Conservation (phyloP, 1,140 invertebrate species). For the Apocrypta bakeri region DNA sequence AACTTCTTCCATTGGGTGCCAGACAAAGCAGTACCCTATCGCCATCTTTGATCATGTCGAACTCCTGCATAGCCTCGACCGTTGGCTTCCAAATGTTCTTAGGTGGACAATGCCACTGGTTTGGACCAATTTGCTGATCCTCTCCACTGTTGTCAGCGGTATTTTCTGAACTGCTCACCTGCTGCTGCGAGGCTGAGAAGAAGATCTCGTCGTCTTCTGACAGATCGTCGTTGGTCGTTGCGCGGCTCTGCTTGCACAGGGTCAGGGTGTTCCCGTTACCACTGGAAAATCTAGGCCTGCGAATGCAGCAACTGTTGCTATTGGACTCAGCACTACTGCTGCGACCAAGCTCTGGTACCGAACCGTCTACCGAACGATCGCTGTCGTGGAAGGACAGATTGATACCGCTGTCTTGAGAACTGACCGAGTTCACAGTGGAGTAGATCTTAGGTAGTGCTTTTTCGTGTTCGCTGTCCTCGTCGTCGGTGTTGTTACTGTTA, state of each 20-base stretch:
- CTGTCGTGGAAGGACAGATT: constrained; percentile 83
- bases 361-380: constrained; percentile 72
- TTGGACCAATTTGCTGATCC: constrained; percentile 17
- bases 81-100: constrained; percentile 88
- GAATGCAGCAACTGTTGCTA: constrained; percentile 57
- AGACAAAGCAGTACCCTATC: constrained; percentile 90
- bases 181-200: constrained; percentile 32
- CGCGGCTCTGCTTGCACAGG: constrained; percentile 56
- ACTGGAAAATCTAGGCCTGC: constrained; percentile 53
- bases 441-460: constrained; percentile 76
- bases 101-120: constrained; percentile 84
- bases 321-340: constrained; percentile 71
- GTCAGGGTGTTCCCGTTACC: not conserved
- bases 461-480: constrained; percentile 68
- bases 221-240: constrained; percentile 61
- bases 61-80: constrained; percentile 88
- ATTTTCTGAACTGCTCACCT: not conserved
- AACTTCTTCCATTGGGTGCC: constrained; percentile 86
- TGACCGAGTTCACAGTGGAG: constrained; percentile 79
- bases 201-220: constrained; percentile 69
- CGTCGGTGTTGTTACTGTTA: constrained; percentile 62
- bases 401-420: constrained; percentile 85
- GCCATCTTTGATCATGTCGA: constrained; percentile 88
- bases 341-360: constrained; percentile 64
- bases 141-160: constrained; percentile 26